phyloP scores from a whole-genome alignment of 2,888 invertebrate species.

The Hypomecis atomaria region DNA sequence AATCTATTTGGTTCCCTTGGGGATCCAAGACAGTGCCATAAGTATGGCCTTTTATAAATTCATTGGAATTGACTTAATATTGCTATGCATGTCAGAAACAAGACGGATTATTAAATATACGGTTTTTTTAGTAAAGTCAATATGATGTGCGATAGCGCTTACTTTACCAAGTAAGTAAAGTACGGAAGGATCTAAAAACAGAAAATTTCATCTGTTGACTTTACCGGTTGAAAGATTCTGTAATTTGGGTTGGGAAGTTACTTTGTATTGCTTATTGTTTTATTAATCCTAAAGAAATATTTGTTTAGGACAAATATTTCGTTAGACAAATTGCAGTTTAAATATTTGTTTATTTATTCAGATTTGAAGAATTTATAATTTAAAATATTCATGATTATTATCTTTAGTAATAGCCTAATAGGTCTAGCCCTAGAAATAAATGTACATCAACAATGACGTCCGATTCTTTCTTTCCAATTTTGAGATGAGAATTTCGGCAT shows the following conservation, averaged over 20 bases:
- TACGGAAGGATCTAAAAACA: conserved; percentile 9
- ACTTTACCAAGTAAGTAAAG: not conserved
- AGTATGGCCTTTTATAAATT: no score
- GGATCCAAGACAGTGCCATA: no score
- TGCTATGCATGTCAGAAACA: no score
- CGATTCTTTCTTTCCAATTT: not conserved
- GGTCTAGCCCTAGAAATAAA: no score
- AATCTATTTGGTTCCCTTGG: no score
- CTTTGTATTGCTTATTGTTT: conserved; percentile 6
- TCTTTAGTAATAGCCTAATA: no score
- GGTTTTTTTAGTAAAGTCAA: not conserved
- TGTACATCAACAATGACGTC: no score
- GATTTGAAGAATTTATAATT: no score
- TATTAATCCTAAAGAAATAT: conserved; percentile 1
- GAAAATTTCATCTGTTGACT: conserved; percentile 13
- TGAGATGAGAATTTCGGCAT: no score
- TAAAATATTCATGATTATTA: no score
- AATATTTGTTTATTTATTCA: not conserved
- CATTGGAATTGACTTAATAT: no score
- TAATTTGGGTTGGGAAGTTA: conserved; percentile 6
- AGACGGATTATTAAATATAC: no score
- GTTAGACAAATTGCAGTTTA: not conserved
- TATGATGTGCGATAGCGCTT: not conserved
- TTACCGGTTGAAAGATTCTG: conserved; percentile 11
- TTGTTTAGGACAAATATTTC: conserved; percentile 7